A percentile compares a stretch with the other conserved stretches of the same genome.
Evolutionary conservation across 2,113 vertebrate species (phyloP).

Genomic region (Pachyramphus minor): DNA sequence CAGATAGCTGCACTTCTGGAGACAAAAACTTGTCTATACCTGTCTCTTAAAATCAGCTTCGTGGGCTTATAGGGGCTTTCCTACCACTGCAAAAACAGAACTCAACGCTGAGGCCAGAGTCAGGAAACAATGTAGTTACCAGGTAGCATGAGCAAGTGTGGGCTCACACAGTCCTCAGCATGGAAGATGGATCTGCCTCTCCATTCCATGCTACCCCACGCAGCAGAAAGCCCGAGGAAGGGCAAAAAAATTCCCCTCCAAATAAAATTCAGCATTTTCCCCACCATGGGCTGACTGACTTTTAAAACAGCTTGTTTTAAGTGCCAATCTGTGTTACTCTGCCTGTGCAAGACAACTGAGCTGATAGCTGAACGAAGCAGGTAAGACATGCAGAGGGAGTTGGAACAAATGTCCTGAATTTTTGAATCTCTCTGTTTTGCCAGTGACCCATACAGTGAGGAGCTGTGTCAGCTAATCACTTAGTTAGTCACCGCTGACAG

Average conservation of each 20-base stretch:
- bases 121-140: background rate
- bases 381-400: constrained; percentile 57
- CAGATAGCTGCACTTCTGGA: background rate
- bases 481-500: constrained; percentile 65
- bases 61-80: background rate
- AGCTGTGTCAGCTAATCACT: constrained; percentile 69
- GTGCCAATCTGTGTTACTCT: constrained; percentile 23
- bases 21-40: background rate
- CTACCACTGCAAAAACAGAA: background rate
- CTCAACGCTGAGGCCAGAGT: background rate
- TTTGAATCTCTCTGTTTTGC: constrained; percentile 74
- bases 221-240: background rate
- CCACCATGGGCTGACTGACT: background rate
- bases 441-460: constrained; percentile 70
- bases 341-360: background rate
- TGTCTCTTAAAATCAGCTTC: background rate
- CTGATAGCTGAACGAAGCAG: constrained; percentile 48
- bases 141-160: background rate
- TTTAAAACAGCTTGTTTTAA: constrained; percentile 36
- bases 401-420: constrained; percentile 64
- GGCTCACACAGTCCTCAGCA: background rate
- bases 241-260: background rate
- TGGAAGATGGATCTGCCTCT: background rate
- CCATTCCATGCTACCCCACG: background rate
- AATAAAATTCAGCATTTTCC: background rate